Base-by-base conservation (phyloP, 1,140 invertebrate genomes). In the Ostrea denselamellosa region DNA sequence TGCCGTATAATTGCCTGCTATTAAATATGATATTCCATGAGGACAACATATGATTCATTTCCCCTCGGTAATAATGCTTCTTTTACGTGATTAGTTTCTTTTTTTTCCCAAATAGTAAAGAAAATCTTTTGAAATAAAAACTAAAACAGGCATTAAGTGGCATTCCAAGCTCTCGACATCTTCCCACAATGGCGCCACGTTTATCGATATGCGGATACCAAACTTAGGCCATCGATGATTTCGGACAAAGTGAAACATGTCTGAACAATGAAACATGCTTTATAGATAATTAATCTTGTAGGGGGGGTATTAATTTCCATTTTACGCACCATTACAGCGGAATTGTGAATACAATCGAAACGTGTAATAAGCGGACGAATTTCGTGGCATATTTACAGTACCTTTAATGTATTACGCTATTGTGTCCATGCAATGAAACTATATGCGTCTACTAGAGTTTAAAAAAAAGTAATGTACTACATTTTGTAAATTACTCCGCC, bases 261-360 rank as follows among this genome's bases (percentile, higher is more conserved):
- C 56, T 62, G 8, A 34, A 77, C 68, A 34, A 34, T n/a, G 56
- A 2, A 62, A 77, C 68, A 77, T 77, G 68, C 68, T 77, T 34
- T 77, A 77, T 77, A 77, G 28, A 77, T 77, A 25, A 77, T 77
- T 25, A 77, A 28, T 77, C 68, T 9, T 34, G 12, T 44, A 19
- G 17, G n/a, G n/a, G 12, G 56, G 56, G 56, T 62, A 62, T 62
- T 62, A 19, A 62, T 62, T 62, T 62, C n/a, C 56, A 44, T 44
- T 62, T 3, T 19, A 62, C 7, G 56, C 56, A 14, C n/a, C 56
- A 62, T 62, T 62, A 62, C 34, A 44, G 34, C 34, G 5, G 56
- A 62, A 19, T 62, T 62, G 56, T 62, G 17, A 62, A 62, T 62
- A 19, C 17, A 62, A 62, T 2, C n/a, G 7, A 5, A 62, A 62